Conservation (phyloP, 2,888 invertebrate species). For the Amphipyra berbera region DNA sequence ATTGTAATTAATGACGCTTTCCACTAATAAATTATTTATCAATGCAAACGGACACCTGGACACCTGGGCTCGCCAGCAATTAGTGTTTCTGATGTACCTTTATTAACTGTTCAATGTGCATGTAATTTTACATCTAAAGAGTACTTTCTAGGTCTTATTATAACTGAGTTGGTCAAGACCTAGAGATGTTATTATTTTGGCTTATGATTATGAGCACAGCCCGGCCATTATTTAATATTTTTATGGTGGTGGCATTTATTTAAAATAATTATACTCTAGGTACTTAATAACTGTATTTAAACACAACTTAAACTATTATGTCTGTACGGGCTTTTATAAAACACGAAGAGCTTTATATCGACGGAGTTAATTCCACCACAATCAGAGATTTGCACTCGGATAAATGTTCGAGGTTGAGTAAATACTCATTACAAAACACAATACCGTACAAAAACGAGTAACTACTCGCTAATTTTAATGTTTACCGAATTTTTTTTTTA, state of each 20-base stretch:
- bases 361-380: slow-evolving; percentile 1
- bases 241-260: no score
- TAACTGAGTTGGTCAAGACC: background rate
- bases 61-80: slow-evolving; percentile 43
- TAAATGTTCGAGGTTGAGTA: no score
- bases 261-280: no score
- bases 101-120: slow-evolving; percentile 23
- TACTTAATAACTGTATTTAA: no score
- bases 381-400: background rate
- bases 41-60: slow-evolving; percentile 45
- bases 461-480: no score
- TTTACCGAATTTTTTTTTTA: no score
- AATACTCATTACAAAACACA: no score
- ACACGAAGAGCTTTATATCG: background rate
- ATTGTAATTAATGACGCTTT: slow-evolving; percentile 49
- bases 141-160: background rate
- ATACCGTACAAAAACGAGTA: no score
- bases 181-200: background rate
- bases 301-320: no score
- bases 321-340: background rate
- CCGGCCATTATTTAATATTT: no score
- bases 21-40: slow-evolving; percentile 50
- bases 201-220: no score
- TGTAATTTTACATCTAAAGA: slow-evolving; percentile 1
- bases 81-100: slow-evolving; percentile 30